phyloP scores from a whole-genome alignment of 2,797 vertebrate genomes.

The Rachycentron canadum region DNA sequence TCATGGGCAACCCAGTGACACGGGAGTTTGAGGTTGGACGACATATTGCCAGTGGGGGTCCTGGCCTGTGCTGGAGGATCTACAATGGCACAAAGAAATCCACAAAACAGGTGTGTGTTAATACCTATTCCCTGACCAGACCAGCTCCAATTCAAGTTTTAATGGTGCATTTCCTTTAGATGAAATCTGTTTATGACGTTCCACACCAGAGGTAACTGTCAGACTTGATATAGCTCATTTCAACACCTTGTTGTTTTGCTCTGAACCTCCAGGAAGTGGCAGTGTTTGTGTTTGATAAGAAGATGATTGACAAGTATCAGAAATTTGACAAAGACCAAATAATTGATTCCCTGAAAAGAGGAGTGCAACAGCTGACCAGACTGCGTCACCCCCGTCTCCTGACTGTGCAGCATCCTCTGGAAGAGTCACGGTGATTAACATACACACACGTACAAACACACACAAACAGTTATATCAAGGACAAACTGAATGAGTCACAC shows the following conservation, averaged over 20 bases:
- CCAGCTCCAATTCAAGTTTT: not conserved
- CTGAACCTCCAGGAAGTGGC: constrained; percentile 92
- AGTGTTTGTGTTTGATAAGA: constrained; percentile 99
- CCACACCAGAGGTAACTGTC: not conserved
- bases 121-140: not conserved
- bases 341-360: constrained; percentile 93
- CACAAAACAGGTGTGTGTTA: constrained; percentile 90
- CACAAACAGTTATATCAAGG: constrained; percentile 4
- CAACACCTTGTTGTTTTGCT: constrained; percentile 7
- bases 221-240: not conserved
- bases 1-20: constrained; percentile 99
- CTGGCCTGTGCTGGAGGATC: constrained; percentile 96
- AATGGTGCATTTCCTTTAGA: not conserved
- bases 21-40: constrained; percentile 97
- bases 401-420: constrained; percentile 97
- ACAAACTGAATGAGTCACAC: constrained; percentile 26
- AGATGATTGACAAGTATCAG: constrained; percentile 94
- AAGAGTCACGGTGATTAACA: constrained; percentile 93
- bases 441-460: constrained; percentile 9
- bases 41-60: constrained; percentile 97
- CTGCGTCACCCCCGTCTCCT: constrained; percentile 96
- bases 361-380: constrained; percentile 96
- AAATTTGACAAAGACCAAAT: constrained; percentile 99
- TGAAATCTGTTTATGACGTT: not conserved
- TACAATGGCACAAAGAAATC: constrained; percentile 99